phyloP scores from a whole-genome alignment of 64 coral and sea anemone species.

The Acropora tenuis region DNA sequence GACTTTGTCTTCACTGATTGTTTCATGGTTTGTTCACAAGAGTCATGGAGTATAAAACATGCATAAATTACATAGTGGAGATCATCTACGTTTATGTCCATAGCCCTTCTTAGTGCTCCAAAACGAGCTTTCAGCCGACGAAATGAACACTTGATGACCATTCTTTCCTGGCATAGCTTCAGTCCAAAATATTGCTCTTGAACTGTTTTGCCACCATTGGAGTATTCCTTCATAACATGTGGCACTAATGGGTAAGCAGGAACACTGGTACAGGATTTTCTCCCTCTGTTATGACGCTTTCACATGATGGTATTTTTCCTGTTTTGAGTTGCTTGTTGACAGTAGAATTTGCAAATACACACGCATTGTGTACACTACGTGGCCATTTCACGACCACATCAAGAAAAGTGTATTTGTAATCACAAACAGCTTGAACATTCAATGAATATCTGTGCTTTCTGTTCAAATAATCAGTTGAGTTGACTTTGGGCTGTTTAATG shows the following conservation, averaged over 20 bases:
- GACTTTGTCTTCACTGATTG: not conserved
- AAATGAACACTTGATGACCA: not conserved
- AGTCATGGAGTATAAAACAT: not conserved
- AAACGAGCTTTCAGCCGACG: not conserved
- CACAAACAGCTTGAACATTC: too few species aligned
- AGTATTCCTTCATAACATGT: constrained; percentile 3
- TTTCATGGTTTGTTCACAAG: constrained; percentile 8
- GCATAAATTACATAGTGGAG: not conserved
- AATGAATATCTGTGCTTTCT: too few species aligned
- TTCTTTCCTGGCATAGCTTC: too few species aligned
- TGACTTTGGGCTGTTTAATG: too few species aligned
- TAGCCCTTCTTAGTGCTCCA: not conserved
- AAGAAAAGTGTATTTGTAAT: too few species aligned
- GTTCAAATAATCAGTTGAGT: too few species aligned
- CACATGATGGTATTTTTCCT: constrained; percentile 10
- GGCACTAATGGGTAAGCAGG: not conserved
- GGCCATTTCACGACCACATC: too few species aligned
- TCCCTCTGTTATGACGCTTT: not conserved
- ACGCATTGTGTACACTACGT: not conserved
- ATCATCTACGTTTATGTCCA: constrained; percentile 9
- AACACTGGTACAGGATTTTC: constrained; percentile 14
- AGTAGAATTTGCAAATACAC: not conserved
- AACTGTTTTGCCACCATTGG: too few species aligned
- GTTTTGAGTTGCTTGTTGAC: not conserved
- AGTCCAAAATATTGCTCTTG: too few species aligned